Evolutionary conservation across 2,888 invertebrate species (phyloP), one percentile per base, ranked within the genome.

Genomic region (Bhutanitis thaidina): DNA sequence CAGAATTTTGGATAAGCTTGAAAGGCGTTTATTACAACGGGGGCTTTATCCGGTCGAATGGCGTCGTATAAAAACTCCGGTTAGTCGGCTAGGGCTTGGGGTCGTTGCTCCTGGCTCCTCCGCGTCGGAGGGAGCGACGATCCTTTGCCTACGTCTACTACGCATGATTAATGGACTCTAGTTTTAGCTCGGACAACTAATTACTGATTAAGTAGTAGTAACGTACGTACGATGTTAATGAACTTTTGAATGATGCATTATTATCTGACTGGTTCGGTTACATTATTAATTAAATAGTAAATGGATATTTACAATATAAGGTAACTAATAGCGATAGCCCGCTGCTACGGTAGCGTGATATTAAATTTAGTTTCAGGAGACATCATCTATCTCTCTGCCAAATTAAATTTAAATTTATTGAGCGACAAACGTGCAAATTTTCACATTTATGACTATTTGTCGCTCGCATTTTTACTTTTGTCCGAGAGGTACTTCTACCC

Each of bases 61-160:
- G 53, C 53, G 59, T 43, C 52, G 56, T 64, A 69, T 71, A 78
- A 74, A 80, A 77, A 68, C 65, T 61, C 64, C 63, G 67, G 71
- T 71, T 77, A 77, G 77, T 73, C 75, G 74, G 71, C 67, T 80
- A 80, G 81, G 82, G 79, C 79, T 74, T 67, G 70, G 83, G 87
- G 86, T 87, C 86, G 74, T 78, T 85, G 88, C 69, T 78, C 88
- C 75, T 71, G 66, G 68, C 69, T 72, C 64, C 69, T 70, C 63
- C 63, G 64, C 64, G 71, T 66, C 70, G 64, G 73, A 71, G 70
- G 76, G 81, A 83, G 79, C 81, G 77, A 75, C 78, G 86, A 72
- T 71, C 71, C 68, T 65, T 70, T 67, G 59, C 34, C 10, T 34
- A 4, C 12, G 34, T 60, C 62, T 57, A 64, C 58, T 59, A 63